A percentile compares a stretch with the other conserved stretches of the same genome.
Evolutionary conservation across 2,888 invertebrate genomes (phyloP).

Genomic region (Pyrrhia umbra): DNA sequence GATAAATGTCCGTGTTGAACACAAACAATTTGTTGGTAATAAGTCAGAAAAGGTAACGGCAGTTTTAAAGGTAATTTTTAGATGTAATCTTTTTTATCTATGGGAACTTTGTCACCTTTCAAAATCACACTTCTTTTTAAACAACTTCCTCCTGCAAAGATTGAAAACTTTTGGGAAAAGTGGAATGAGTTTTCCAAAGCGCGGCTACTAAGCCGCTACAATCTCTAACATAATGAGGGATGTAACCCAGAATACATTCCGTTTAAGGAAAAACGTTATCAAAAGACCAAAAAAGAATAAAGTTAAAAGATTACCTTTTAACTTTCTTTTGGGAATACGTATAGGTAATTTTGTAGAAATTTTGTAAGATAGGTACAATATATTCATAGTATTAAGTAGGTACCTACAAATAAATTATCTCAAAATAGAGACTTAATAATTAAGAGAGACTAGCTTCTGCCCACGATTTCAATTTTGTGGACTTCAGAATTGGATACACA

Average conservation of each 20-base stretch:
- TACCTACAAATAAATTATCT: too few species aligned
- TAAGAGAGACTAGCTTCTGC: too few species aligned
- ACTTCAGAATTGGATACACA: too few species aligned
- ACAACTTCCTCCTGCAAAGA: slow-evolving; percentile 36
- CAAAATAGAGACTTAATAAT: too few species aligned
- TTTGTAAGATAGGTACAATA: too few species aligned
- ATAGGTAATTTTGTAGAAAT: too few species aligned
- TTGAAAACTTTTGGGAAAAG: slow-evolving; percentile 44
- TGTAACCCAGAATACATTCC: slow-evolving; percentile 46
- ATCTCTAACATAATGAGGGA: slow-evolving; percentile 39
- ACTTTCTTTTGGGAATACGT: too few species aligned
- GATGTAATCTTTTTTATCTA: slow-evolving; percentile 23
- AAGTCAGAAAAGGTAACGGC: too few species aligned
- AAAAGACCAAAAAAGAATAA: slow-evolving; percentile 7
- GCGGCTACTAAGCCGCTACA: slow-evolving; percentile 21
- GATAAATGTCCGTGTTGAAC: too few species aligned
- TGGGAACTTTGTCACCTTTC: slow-evolving; percentile 26
- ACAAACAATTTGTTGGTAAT: too few species aligned
- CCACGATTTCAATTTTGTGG: too few species aligned
- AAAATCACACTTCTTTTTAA: slow-evolving; percentile 30
- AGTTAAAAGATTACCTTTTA: neutral
- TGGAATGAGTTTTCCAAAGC: slow-evolving; percentile 26
- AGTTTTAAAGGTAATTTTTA: neutral
- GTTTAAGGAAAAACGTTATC: slow-evolving; percentile 37
- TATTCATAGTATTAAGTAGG: too few species aligned